phyloP scores from a whole-genome alignment of 2,113 vertebrate genomes.

The Myocastor coypus region DNA sequence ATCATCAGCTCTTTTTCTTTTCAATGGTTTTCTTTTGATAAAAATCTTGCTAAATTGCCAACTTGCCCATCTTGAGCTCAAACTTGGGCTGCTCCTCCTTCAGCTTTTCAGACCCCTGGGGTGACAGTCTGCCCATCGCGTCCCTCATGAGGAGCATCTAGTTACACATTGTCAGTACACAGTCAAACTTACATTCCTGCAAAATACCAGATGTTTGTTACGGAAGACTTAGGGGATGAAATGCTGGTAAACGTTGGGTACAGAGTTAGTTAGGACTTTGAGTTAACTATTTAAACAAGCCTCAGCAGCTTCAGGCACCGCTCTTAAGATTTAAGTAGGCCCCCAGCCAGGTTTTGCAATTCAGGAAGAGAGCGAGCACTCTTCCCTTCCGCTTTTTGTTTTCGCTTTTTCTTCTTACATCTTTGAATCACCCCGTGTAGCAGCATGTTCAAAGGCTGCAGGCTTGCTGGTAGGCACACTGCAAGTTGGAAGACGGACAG shows the following conservation, averaged over 20 bases:
- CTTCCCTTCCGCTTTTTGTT: constrained; percentile 31
- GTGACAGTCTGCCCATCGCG: neutral
- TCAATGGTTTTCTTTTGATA: neutral
- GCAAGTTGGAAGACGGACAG: neutral
- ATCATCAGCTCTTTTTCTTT: neutral
- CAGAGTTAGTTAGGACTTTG: neutral
- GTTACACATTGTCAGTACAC: neutral
- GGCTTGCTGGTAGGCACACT: neutral
- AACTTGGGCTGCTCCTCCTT: neutral
- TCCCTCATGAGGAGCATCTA: neutral
- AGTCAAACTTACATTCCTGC: neutral
- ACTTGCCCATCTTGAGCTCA: neutral
- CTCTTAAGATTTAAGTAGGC: neutral
- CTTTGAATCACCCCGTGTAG: constrained; percentile 28
- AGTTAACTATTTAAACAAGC: constrained; percentile 31
- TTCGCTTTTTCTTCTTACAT: constrained; percentile 2
- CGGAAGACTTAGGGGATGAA: neutral
- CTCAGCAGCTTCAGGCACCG: neutral
- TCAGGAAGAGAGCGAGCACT: neutral
- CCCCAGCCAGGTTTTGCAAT: neutral
- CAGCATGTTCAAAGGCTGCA: constrained; percentile 45
- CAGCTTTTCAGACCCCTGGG: neutral
- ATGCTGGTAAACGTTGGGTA: neutral
- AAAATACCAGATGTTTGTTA: neutral
- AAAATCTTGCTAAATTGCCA: neutral